Base-by-base conservation (phyloP, 2,113 vertebrate genomes). In the Smithornis capensis region DNA sequence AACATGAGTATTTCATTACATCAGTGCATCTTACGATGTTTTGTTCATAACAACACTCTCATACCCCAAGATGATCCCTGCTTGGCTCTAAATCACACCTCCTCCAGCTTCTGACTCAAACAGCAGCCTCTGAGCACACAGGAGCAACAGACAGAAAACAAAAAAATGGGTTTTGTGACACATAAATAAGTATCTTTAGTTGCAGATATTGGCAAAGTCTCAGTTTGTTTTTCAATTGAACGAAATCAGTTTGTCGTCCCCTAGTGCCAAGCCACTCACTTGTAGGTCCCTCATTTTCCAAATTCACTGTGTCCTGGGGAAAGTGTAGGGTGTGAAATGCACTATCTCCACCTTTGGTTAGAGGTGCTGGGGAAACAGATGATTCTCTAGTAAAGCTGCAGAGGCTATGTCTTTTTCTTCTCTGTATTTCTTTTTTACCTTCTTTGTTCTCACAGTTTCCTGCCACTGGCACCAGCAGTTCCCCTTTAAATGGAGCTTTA, bases 401-500 rank as follows among this genome's bases (percentile, higher is more conserved):
- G 64, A 74, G 47, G 4, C 27, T 29, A 6, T 56, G 31, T 44
- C 50, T 9, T 90, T 88, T 90, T n/a, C 55, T 3, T 1, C 37
- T 55, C 63, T 44, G 11, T 64, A 74, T 80, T 93, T 92, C 68
- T 91, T 90, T 19, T 24, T 68, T 29, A 47, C 25, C 38, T 73
- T 85, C 68, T 92, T 89, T 93, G 60, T 78, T 92, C n/a, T 90
- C 28, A 42, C 50, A 74, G 64, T 89, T 94, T 81, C 35, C 74
- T 92, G 82, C 27, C 33, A 17, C 88, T 96, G 87, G 75, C 94
- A 83, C 89, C 67, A 85, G 62, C 50, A 64, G 69, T 49, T 96
- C 69, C 44, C 62, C 86, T 94, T 94, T 97, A 97, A 97, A 94
- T 90, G 83, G 37, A 50, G 71, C n/a, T 97, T 97, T 95, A 96